These are phyloP conservation scores for Campodea augens DNA, from an alignment of 1,140 invertebrate species.

Conservation along the genomic window DNA sequence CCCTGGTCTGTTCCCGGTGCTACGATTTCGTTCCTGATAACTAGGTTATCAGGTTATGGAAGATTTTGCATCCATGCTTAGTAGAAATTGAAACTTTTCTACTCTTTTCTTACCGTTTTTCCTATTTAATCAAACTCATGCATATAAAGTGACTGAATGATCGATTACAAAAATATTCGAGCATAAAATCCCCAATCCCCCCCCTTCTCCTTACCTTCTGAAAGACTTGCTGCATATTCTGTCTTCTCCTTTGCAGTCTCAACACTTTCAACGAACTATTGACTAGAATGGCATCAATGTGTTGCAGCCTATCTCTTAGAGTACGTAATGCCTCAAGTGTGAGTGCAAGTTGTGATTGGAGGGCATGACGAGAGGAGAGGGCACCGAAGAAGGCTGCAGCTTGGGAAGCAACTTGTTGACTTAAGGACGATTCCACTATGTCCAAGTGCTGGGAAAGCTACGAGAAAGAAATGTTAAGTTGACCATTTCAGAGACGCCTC, in stretches of 20 bases:
- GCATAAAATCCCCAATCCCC: conserved; percentile 16
- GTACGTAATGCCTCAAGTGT: conserved; percentile 59
- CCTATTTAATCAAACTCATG: too few relatives aligned
- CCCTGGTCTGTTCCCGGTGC: too few relatives aligned
- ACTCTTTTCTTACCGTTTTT: too few relatives aligned
- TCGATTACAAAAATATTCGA: neutral
- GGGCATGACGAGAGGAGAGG: conserved; percentile 86
- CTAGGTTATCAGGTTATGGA: too few relatives aligned
- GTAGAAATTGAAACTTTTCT: too few relatives aligned
- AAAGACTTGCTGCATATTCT: conserved; percentile 28
- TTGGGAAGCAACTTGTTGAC: conserved; percentile 85
- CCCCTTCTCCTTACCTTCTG: conserved; percentile 29
- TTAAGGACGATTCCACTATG: conserved; percentile 86
- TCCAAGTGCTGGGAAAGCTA: conserved; percentile 86
- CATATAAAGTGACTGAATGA: too few relatives aligned
- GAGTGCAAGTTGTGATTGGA: conserved; percentile 70
- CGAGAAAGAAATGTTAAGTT: conserved; percentile 15
- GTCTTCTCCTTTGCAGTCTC: conserved; percentile 25
- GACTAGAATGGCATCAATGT: conserved; percentile 58
- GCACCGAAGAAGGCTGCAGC: conserved; percentile 92
- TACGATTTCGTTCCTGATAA: too few relatives aligned
- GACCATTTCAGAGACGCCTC: too few relatives aligned
- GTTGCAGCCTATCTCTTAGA: conserved; percentile 39
- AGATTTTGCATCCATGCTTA: too few relatives aligned
- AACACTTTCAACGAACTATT: conserved; percentile 60